phyloP scores from a whole-genome alignment of 1,140 invertebrate genomes.

The Hydropsyche tenuis region DNA sequence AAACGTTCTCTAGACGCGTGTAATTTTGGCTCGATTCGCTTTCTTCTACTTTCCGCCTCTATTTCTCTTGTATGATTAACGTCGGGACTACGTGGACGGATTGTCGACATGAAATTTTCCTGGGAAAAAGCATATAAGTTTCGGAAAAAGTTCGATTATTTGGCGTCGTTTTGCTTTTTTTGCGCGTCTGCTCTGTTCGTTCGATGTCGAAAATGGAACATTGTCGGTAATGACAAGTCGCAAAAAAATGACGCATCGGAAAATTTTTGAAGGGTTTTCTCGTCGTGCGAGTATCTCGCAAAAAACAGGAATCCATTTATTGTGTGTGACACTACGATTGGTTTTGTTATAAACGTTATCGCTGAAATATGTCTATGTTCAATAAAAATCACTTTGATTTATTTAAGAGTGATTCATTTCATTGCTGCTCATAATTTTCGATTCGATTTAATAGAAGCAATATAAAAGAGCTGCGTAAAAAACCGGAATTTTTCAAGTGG shows the following conservation, averaged over 20 bases:
- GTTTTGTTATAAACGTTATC: not conserved
- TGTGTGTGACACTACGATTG: not conserved
- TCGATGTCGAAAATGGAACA: not conserved
- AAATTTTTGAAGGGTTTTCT: too few species aligned
- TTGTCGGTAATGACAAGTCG: conserved; percentile 1
- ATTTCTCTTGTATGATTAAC: conserved; percentile 7
- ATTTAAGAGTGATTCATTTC: too few species aligned
- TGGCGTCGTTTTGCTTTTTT: not conserved
- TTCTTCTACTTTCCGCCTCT: too few species aligned
- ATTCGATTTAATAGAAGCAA: too few species aligned
- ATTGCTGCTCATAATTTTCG: too few species aligned
- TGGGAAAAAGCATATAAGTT: too few species aligned
- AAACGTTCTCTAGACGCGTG: too few species aligned
- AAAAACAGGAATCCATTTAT: not conserved
- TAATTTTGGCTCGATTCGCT: too few species aligned
- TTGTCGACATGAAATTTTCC: not conserved
- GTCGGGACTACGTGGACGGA: not conserved
- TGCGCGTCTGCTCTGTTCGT: not conserved
- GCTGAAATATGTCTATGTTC: too few species aligned
- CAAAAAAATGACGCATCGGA: conserved; percentile 15
- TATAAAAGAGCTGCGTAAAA: too few species aligned
- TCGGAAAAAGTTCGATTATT: conserved; percentile 17
- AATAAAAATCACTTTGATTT: too few species aligned
- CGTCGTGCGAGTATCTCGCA: not conserved
- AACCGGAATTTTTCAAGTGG: too few species aligned